These are phyloP conservation scores for Poecilobothrus nobilitatus DNA, from an alignment of 2,888 invertebrate species.

Conservation along the genomic window DNA sequence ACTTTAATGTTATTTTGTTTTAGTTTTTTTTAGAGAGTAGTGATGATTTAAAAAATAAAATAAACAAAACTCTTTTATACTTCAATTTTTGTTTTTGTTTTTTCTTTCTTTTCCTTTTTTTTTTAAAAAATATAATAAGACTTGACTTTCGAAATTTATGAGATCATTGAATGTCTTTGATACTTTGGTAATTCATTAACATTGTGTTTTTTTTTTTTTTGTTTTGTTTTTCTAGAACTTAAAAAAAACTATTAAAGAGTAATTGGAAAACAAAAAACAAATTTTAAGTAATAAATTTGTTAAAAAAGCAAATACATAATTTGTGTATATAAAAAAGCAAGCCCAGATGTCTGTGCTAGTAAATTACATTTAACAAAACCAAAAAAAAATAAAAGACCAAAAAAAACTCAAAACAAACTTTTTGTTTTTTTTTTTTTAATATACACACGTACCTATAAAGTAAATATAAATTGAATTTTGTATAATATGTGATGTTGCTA, in stretches of 20 bases:
- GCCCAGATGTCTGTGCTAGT: background rate
- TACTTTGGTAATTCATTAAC: conserved; percentile 6
- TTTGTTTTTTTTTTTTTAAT: too few species aligned
- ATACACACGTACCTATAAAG: background rate
- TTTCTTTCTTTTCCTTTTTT: too few species aligned
- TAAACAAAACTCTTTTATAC: background rate
- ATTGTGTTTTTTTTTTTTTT: background rate
- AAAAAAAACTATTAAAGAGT: background rate
- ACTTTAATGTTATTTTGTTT: background rate
- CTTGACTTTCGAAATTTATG: background rate
- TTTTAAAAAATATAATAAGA: background rate
- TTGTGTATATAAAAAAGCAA: background rate
- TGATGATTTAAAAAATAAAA: background rate
- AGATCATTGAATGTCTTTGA: conserved; percentile 3
- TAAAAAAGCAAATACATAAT: background rate
- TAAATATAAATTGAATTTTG: background rate
- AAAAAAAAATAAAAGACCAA: background rate
- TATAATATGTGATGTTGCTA: background rate
- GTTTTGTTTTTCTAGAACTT: background rate
- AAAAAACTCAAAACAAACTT: background rate
- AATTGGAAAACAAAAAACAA: background rate
- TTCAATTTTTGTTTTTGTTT: background rate
- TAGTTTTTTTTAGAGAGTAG: background rate
- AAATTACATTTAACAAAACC: background rate
- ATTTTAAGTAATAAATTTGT: too few species aligned